Base-by-base conservation (phyloP, 1,140 invertebrate genomes). In the Macrobrachium nipponense region DNA sequence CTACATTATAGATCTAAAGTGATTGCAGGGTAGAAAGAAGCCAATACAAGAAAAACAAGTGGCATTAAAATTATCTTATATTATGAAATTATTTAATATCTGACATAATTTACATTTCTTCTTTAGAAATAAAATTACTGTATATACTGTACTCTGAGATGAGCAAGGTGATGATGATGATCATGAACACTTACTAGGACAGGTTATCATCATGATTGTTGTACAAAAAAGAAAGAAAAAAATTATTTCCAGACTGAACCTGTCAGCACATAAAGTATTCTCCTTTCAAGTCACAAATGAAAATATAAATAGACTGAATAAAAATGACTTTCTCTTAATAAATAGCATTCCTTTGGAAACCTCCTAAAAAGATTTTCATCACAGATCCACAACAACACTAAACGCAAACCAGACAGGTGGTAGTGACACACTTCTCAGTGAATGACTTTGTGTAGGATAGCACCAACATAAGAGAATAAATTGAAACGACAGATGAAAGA, bases 41-140 rank as follows among this genome's bases (percentile, higher is more conserved):
- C 12, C 17, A 44, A 62, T 51, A 51, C 66, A 80, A 80, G 20
- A 80, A 64, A 27, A 80, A 61, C 18, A 58, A 43, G 43, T 3
- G 17, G 58, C 43, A 51, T 68, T 79, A 62, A 79, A 23, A n/a
- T 68, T 51, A 14, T 68, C 62, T 68, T 68, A 70, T 80, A 81
- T 70, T n/a, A 80, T 68, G 62, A 66, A 66, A 80, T 80, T 80
- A 58, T 66, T 66, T 58, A 62, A 66, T 72, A 61, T 64, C n/a
- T 81, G 15, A 70, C 44, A 81, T 81, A 72, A 72, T 72, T 81
- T 81, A 81, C 80, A 81, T 51, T 20, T 59, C 59, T 51, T 68
- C 51, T 51, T 61, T n/a, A 64, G 51, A 51, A 66, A 60, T 51
- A 43, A 70, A 51, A 62, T 61, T 64, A 27, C 62, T 51, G 51